phyloP scores from a whole-genome alignment of 2,113 vertebrate genomes.

The Perca schrenkii region DNA sequence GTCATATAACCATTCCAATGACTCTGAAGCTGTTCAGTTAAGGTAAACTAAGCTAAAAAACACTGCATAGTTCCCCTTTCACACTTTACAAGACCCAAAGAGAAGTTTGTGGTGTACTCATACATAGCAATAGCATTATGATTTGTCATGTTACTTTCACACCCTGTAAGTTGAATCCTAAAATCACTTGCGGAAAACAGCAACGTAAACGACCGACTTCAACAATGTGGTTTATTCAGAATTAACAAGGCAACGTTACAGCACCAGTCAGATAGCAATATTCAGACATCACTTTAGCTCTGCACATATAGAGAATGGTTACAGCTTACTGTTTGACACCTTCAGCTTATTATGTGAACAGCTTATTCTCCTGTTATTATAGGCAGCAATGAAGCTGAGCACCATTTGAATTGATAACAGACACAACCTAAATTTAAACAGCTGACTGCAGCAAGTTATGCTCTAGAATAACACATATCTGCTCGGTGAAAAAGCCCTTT shows the following conservation, averaged over 20 bases:
- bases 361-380: slow-evolving; percentile 60
- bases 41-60: too few relatives aligned
- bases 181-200: neutral
- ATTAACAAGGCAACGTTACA: slow-evolving; percentile 51
- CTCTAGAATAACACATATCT: slow-evolving; percentile 25
- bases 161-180: neutral
- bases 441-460: neutral
- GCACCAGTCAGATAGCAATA: slow-evolving; percentile 58
- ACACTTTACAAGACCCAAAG: too few relatives aligned
- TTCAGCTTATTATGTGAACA: slow-evolving; percentile 56
- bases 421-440: neutral
- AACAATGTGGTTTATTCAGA: slow-evolving; percentile 72
- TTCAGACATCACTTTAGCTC: slow-evolving; percentile 48
- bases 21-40: too few relatives aligned
- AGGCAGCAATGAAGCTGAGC: slow-evolving; percentile 54
- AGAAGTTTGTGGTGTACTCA: neutral
- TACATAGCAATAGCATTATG: neutral
- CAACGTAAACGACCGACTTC: neutral
- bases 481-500: slow-evolving; percentile 9
- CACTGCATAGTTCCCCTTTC: too few relatives aligned
- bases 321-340: slow-evolving; percentile 32
- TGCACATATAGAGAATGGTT: slow-evolving; percentile 33
- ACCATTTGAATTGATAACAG: slow-evolving; percentile 46
- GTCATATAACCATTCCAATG: too few relatives aligned
- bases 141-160: neutral